Conservation (phyloP, 1,140 invertebrate genomes). For the Mercenaria mercenaria region DNA sequence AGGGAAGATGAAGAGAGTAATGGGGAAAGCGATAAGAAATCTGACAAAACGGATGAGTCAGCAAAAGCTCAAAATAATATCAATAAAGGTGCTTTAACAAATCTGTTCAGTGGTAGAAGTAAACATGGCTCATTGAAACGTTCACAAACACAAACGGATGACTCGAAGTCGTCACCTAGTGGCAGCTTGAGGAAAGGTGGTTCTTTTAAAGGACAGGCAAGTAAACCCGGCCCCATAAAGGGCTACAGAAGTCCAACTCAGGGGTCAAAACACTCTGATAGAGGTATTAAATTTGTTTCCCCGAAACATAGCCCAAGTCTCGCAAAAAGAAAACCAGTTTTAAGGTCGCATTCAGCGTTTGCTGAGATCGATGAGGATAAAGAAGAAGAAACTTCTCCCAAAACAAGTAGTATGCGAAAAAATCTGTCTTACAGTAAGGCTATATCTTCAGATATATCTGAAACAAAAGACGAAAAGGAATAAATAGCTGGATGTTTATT, state of each 20-base stretch:
- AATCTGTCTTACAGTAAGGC: conserved; percentile 63
- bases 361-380: not conserved
- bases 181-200: not conserved
- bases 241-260: not conserved
- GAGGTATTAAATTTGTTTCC: conserved; percentile 10
- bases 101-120: not conserved
- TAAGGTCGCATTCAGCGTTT: not conserved
- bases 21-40: not conserved
- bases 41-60: not conserved
- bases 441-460: not conserved
- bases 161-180: not conserved
- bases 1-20: conserved; percentile 15
- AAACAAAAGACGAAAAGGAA: not conserved
- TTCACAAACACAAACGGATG: not conserved
- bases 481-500: not conserved
- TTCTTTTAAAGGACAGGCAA: not conserved
- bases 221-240: not conserved
- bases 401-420: not conserved
- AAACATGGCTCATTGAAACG: conserved; percentile 21
- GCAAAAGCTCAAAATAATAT: not conserved
- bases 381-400: not conserved
- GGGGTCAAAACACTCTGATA: not conserved
- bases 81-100: not conserved
- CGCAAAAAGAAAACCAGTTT: not conserved
- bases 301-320: conserved; percentile 6